phyloP scores from a whole-genome alignment of 2,797 vertebrate species.

The Allochrocebus solatus region DNA sequence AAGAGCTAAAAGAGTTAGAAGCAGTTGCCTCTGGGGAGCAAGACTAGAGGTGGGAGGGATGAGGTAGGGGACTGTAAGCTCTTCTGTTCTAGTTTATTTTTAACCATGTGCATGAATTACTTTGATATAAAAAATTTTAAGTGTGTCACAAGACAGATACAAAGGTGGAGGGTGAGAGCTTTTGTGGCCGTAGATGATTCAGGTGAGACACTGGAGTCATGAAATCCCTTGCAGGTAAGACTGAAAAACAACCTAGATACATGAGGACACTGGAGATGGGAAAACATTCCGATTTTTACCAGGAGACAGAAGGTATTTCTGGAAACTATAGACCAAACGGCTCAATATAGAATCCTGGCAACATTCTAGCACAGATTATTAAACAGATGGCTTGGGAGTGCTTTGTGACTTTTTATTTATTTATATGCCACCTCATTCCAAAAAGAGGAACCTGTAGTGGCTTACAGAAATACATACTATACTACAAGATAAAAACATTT shows the following conservation, averaged over 20 bases:
- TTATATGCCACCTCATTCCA: slow-evolving; percentile 66
- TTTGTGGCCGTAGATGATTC: background rate
- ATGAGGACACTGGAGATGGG: background rate
- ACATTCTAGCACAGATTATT: slow-evolving; percentile 73
- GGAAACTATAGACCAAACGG: slow-evolving; percentile 68
- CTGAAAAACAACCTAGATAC: background rate
- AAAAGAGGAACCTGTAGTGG: slow-evolving; percentile 53
- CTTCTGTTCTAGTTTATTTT: slow-evolving; percentile 62
- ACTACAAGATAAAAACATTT: background rate
- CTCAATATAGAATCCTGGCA: slow-evolving; percentile 75
- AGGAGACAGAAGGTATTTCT: slow-evolving; percentile 73
- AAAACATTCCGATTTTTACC: slow-evolving; percentile 57
- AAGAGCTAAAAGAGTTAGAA: background rate
- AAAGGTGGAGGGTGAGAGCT: background rate
- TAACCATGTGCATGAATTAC: background rate
- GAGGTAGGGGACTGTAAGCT: background rate
- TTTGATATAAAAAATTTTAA: background rate
- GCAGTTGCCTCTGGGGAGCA: background rate
- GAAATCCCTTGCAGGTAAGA: slow-evolving; percentile 13
- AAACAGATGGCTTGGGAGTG: slow-evolving; percentile 76
- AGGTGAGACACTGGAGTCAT: background rate
- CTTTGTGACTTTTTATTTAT: slow-evolving; percentile 72
- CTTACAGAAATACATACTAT: slow-evolving; percentile 42
- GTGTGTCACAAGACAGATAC: background rate
- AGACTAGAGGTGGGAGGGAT: background rate